phyloP scores from a whole-genome alignment of 2,113 vertebrate genomes.

The Anser brachyrhynchus region DNA sequence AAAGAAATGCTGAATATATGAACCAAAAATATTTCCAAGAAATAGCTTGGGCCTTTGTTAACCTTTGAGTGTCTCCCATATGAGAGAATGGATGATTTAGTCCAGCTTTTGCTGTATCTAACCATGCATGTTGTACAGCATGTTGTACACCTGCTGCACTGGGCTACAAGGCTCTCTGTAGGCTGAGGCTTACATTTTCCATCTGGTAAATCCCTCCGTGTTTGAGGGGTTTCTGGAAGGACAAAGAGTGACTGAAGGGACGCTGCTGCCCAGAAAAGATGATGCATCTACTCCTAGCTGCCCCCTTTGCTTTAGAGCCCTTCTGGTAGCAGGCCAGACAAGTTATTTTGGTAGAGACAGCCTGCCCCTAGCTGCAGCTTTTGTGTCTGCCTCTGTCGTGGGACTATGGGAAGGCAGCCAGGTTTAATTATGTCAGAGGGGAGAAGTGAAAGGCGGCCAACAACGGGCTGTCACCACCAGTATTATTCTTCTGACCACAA shows the following conservation, averaged over 20 bases:
- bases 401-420: neutral
- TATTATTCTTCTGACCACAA: neutral
- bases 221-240: neutral
- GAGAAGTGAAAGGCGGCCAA: neutral
- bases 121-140: fast-evolving
- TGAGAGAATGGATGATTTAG: neutral
- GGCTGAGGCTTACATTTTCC: neutral
- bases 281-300: fast-evolving
- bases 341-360: neutral
- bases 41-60: neutral
- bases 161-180: neutral
- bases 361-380: neutral
- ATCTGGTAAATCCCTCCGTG: neutral
- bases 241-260: neutral
- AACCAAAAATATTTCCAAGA: neutral
- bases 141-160: fast-evolving
- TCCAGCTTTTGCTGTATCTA: neutral
- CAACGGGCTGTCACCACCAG: conserved; percentile 6
- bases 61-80: fast-evolving
- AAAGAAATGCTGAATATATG: neutral
- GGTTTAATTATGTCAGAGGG: conserved; percentile 4
- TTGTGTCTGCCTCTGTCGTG: neutral
- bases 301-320: neutral
- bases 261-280: fast-evolving
- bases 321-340: fast-evolving